Base-by-base conservation (phyloP, 2,888 invertebrate genomes). In the Blomia tropicalis region DNA sequence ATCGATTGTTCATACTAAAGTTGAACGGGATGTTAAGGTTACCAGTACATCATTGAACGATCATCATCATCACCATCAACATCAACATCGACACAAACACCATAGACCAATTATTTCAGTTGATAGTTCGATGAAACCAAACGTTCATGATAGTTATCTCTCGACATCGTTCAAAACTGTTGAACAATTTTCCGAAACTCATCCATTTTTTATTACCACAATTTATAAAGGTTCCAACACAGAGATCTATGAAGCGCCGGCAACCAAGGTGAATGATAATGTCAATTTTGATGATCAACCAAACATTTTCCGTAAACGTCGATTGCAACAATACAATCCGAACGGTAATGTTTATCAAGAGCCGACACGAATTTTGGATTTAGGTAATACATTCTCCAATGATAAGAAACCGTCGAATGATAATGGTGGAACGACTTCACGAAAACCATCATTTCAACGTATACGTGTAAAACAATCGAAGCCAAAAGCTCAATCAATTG, bases 191-290 rank as follows among this genome's bases (percentile, higher is more conserved):
- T 17, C 43, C 7, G 29, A 59, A 23, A 30, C 63, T 63, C 59
- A 63, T 43, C 63, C 59, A 29, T 47, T 47, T 41, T 59, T 63
- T 43, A 60, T 67, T 29, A 67, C 66, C 23, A 68, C 68, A 19
- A 66, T 68, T 61, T 67, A 66, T 47, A 68, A 67, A 63, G 68
- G 67, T 43, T 65, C 67, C 2, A 51, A 66, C 23, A 68, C 66
- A 7, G 68, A 68, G 66, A 66, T 68, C 43, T 67, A 68, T 51
- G 65, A 67, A 30, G 64, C 65, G 54, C 65, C 58, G 30, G 67
- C 66, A 5, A 64, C 65, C 22, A 56, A 66, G 3, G 59, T 59
- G 5, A 44, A 47, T 1, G 61, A 62, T 25, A 58, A 43, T n/a
- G 43, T 36, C 4, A 31, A 58, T 19, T 19, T 17, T 2, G 47